phyloP scores from a whole-genome alignment of 2,113 vertebrate genomes.

The Bufo bufo region DNA sequence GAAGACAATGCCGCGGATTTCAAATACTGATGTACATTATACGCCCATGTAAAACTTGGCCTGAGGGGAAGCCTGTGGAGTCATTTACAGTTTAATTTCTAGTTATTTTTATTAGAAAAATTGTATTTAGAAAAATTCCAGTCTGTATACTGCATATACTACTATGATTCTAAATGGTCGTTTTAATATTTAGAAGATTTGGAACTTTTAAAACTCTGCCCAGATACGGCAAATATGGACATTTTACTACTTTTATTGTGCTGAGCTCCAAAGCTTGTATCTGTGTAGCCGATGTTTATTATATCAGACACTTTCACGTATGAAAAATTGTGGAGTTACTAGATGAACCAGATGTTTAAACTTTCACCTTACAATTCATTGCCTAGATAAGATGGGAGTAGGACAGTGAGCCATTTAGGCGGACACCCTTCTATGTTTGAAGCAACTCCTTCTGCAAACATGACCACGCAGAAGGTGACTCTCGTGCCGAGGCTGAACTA shows the following conservation, averaged over 20 bases:
- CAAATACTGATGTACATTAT: no score
- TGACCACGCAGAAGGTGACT: not conserved
- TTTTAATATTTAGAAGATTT: no score
- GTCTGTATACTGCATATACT: no score
- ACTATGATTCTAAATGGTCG: no score
- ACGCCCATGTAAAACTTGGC: no score
- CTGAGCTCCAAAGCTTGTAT: not conserved
- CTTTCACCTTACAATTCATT: not conserved
- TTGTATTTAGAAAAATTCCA: no score
- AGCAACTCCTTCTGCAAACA: conserved; percentile 53
- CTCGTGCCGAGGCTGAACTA: not conserved
- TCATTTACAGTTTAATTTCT: no score
- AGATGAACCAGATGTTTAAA: not conserved
- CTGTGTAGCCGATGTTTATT: not conserved
- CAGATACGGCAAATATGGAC: no score
- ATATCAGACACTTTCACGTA: not conserved
- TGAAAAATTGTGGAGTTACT: not conserved
- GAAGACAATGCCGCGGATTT: no score
- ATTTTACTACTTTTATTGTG: not conserved
- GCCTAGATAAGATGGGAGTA: conserved; percentile 42
- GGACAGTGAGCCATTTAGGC: not conserved
- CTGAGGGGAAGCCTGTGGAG: no score
- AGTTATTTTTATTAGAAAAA: no score
- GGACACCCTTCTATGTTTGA: conserved; percentile 45
- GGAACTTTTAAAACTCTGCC: no score